Evolutionary conservation across 2,113 vertebrate species (phyloP).

Genomic region (Xenopus tropicalis): UCB_Xtro_10.0 CM004444.2:154665001-154665500

Average conservation of each 20-base stretch:
- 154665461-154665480: conserved; percentile 46
- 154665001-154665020: conserved; percentile 46
- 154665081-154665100: conserved; percentile 57
- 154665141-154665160: conserved; percentile 43
- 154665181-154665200: conserved; percentile 42
- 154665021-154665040: conserved; percentile 35
- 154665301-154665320: conserved; percentile 61
- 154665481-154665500: conserved; percentile 43
- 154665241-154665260: conserved; percentile 48
- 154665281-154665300: conserved; percentile 60
- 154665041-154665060: conserved; percentile 44
- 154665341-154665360: conserved; percentile 54
- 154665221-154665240: conserved; percentile 33
- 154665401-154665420: conserved; percentile 49
- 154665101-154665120: conserved; percentile 58
- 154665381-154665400: conserved; percentile 46
- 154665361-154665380: conserved; percentile 53
- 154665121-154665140: conserved; percentile 51
- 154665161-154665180: conserved; percentile 48
- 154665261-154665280: conserved; percentile 48
- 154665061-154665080: conserved; percentile 72
- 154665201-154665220: conserved; percentile 45
- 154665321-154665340: conserved; percentile 56
- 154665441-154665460: conserved; percentile 50
- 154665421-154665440: conserved; percentile 57